phyloP scores from a whole-genome alignment of 2,797 vertebrate species.

The Heterohyrax brucei region DNA sequence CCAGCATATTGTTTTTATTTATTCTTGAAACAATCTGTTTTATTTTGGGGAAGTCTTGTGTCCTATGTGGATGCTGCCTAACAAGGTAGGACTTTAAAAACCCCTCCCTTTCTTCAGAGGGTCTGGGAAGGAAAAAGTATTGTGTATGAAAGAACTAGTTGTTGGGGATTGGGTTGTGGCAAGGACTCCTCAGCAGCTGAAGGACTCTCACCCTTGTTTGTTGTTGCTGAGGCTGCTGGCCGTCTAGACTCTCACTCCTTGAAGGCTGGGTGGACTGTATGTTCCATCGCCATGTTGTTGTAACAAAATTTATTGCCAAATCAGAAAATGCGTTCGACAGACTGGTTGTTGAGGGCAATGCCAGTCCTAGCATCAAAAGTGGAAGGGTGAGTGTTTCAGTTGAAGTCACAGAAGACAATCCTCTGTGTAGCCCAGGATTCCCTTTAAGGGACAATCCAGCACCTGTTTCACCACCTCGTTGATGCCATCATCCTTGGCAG shows the following conservation, averaged over 20 bases:
- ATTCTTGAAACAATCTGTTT: background rate
- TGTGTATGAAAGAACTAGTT: background rate
- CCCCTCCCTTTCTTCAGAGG: background rate
- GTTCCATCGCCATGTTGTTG: background rate
- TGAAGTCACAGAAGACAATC: conserved; percentile 91
- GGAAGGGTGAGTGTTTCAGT: background rate
- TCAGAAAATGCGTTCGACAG: background rate
- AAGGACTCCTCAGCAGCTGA: background rate
- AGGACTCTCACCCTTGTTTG: conserved; percentile 64
- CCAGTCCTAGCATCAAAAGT: background rate
- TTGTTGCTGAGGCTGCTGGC: conserved; percentile 89
- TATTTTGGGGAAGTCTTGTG: background rate
- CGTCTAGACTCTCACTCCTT: background rate
- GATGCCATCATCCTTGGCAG: conserved; percentile 94
- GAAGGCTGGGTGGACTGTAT: background rate
- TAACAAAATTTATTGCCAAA: background rate
- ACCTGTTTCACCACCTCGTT: conserved; percentile 61
- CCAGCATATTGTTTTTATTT: background rate
- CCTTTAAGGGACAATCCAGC: too few relatives aligned
- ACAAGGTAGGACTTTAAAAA: background rate
- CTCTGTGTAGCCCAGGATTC: conserved; percentile 89
- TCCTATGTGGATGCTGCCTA: background rate
- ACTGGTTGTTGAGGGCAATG: background rate
- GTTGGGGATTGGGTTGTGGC: background rate
- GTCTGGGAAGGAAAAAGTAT: background rate